A percentile compares a stretch with the other conserved stretches of the same genome.
These are phyloP conservation scores for Spodoptera exigua DNA, from an alignment of 2,888 invertebrate genomes.

Conservation along the genomic window DNA sequence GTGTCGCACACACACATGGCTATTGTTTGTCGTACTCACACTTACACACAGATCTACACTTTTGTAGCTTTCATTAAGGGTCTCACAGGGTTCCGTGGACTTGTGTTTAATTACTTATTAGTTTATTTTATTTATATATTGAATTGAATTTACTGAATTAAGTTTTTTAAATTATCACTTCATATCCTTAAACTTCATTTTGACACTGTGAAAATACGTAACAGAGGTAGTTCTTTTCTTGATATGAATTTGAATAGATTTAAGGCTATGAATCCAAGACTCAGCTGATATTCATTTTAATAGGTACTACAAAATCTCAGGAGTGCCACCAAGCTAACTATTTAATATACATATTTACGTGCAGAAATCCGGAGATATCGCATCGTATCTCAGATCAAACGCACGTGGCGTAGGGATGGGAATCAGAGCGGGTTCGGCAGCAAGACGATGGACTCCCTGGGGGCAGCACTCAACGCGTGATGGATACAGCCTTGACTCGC, in stretches of 20 bases:
- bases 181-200: no score
- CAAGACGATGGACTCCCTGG: slow-evolving; percentile 49
- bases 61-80: slow-evolving; percentile 27
- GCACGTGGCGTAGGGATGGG: slow-evolving; percentile 39
- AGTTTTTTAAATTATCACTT: slow-evolving; percentile 4
- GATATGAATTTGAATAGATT: no score
- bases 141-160: slow-evolving; percentile 31
- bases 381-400: slow-evolving; percentile 52
- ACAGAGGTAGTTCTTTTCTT: no score
- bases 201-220: no score
- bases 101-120: slow-evolving; percentile 44
- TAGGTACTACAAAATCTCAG: slow-evolving; percentile 13
- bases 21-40: slow-evolving; percentile 15
- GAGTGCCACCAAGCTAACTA: no score
- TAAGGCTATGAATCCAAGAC: no score
- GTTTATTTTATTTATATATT: slow-evolving; percentile 42
- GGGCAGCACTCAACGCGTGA: slow-evolving; percentile 57
- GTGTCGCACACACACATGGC: slow-evolving; percentile 23
- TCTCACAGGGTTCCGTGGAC: slow-evolving; percentile 23
- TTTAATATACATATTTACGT: slow-evolving; percentile 28
- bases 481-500: slow-evolving; percentile 55
- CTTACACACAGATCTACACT: slow-evolving; percentile 10
- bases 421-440: slow-evolving; percentile 37
- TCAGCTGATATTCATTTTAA: slow-evolving; percentile 10
- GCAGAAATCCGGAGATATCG: slow-evolving; percentile 36